phyloP scores from a whole-genome alignment of 2,888 invertebrate genomes.

The Girardia tigrina region DNA sequence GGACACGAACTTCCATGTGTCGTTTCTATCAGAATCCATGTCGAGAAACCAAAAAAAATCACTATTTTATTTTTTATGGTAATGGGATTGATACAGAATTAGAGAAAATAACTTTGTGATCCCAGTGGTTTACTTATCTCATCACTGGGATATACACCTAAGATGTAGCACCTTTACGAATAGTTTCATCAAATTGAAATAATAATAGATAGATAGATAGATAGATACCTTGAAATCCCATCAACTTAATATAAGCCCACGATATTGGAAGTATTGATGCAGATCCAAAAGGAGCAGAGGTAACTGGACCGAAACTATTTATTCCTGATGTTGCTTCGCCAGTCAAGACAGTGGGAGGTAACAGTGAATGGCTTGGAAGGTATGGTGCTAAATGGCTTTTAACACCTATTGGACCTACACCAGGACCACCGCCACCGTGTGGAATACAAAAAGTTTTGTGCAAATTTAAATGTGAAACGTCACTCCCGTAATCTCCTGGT shows the following conservation, averaged over 20 bases:
- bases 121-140: no score
- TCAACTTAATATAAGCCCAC: slow-evolving; percentile 93
- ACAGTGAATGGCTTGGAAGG: slow-evolving; percentile 81
- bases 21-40: no score
- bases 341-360: slow-evolving; percentile 54
- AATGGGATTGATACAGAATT: no score
- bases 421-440: slow-evolving; percentile 95
- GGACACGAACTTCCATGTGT: no score
- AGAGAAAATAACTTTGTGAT: no score
- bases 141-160: no score
- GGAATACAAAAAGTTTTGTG: slow-evolving; percentile 86
- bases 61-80: no score
- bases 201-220: no score
- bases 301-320: slow-evolving; percentile 50
- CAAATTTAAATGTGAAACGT: slow-evolving; percentile 90
- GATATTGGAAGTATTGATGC: slow-evolving; percentile 93
- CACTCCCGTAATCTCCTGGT: slow-evolving; percentile 94
- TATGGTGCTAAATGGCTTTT: slow-evolving; percentile 85
- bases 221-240: slow-evolving; percentile 74
- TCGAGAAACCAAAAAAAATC: no score
- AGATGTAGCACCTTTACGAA: no score
- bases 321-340: slow-evolving; percentile 37
- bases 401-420: slow-evolving; percentile 97
- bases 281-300: slow-evolving; percentile 89
- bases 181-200: no score